Evolutionary conservation across 2,797 vertebrate species (phyloP), one percentile per base, ranked within the genome.

Genomic region (Peromyscus melanophrys): DNA sequence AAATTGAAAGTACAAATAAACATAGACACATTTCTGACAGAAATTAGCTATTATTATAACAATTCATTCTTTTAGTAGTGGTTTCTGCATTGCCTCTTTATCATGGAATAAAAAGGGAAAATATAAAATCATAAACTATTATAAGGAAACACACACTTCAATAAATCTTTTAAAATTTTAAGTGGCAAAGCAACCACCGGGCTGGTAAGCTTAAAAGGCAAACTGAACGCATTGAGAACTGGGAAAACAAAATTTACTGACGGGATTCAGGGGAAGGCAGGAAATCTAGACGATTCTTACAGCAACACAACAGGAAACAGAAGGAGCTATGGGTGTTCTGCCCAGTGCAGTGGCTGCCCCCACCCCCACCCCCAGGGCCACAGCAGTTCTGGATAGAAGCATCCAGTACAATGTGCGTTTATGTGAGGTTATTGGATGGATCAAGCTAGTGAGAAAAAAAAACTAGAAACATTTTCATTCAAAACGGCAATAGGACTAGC

Each of bases 171-270:
- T 61, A 46, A 52, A 90, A 82, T 46, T 37, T 37, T 73, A 67
- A 82, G 27, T 11, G 37, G 71, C 14, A 91, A 59, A 83, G 85
- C 25, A 92, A 12, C 19, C 10, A 17, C 23, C 55, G 31, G n/a
- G 40, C 59, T 17, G 69, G 82, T 82, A 88, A 94, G 90, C 37
- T 89, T 75, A 76, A 91, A 96, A 94, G 25, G 4, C 19, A 59
- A 80, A 78, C 82, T 84, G 93, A 96, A 94, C 61, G 78, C 40
- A 10, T 27, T 43, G 90, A n/a, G 19, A 0, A 46, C 11, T 80
- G n/a, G 61, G 87, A 91, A 85, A 73, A 46, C 27, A 81, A 83
- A 96, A 92, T 52, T 75, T 37, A 75, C 2, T 5, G 61, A 67
- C 63, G 11, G 80, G 43, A 89, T 49, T 95, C 67, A 83, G 71